Percentiles rank a stretch among this genome's conserved stretches.
Evolutionary conservation across 1,140 invertebrate genomes (phyloP).

Genomic region (Brachionus manjavacas): DNA sequence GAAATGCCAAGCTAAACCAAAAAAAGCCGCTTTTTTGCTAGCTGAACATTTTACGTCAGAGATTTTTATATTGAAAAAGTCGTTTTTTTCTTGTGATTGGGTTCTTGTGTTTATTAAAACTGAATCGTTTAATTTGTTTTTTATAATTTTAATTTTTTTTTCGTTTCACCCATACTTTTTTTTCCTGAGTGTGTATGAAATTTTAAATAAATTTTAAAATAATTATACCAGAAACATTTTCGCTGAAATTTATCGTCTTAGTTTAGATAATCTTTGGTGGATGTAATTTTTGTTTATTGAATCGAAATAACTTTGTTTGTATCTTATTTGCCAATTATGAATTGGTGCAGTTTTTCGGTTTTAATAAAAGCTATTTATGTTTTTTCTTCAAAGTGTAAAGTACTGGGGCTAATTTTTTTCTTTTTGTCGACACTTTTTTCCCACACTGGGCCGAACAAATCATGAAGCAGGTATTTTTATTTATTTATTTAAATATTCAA

Average conservation of each 20-base stretch:
- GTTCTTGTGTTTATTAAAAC: not conserved
- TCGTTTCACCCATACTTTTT: not conserved
- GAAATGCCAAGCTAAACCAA: not conserved
- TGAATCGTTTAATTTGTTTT: not conserved
- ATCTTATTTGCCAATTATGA: not conserved
- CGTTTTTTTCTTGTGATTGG: conserved; percentile 11
- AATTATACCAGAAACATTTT: not conserved
- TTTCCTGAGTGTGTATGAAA: not conserved
- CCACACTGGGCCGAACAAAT: not conserved
- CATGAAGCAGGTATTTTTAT: conserved; percentile 24
- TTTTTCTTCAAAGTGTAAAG: not conserved
- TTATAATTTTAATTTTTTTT: not conserved
- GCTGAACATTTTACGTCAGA: not conserved
- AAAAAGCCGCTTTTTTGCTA: conserved; percentile 12
- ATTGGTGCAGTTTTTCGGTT: not conserved
- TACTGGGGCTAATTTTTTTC: not conserved
- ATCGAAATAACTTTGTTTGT: not conserved
- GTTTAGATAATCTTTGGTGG: not conserved
- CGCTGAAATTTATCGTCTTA: not conserved
- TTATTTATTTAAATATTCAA: conserved; percentile 35
- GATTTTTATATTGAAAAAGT: not conserved
- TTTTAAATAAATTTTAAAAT: conserved; percentile 4
- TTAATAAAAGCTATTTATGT: not conserved
- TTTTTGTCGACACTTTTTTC: conserved; percentile 12
- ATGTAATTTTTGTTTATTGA: not conserved